Evolutionary conservation across 2,113 vertebrate genomes (phyloP), one percentile per base, ranked within the genome.

Genomic region (Brachypteracias leptosomus): DNA sequence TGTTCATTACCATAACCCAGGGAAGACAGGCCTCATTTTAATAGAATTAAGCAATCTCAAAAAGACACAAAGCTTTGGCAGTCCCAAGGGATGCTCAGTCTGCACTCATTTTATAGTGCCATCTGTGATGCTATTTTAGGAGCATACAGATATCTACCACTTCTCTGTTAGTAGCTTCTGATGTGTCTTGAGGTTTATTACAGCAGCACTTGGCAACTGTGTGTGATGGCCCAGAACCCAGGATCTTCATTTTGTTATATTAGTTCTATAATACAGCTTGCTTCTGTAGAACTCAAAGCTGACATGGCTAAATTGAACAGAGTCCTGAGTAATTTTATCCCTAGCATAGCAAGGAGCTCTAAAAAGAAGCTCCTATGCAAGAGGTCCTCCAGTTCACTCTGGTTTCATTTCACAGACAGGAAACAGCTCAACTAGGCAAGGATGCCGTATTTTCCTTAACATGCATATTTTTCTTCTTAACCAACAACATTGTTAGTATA

Each of bases 21-120:
- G 49, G 62, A 84, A 71, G 80, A 80, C 54, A 63, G 72, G 68
- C 57, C 36, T 89, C 65, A 57, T 91, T 92, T 89, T 85, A 85
- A 83, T 3, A 71, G 90, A 93, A 86, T 94, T 88, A 90, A 90
- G 83, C 59, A 88, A 88, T 83, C 90, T 92, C 68, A 61, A 61
- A 78, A 89, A 61, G 46, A 87, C 83, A 83, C 77, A 78, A 65
- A 66, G 77, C 61, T 91, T 65, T 78, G 58, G 44, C 74, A 91
- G 77, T 82, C 93, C 80, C 77, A 79, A 63, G 58, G 73, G 91
- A 79, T 29, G 57, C 49, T 85, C 80, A 81, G 86, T 26, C 80
- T 57, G 86, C 66, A 36, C 15, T 79, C 54, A 33, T 85, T 94
- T 92, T 36, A 61, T 11, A 65, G 46, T 38, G 67, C 93, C 94